A percentile compares a stretch with the other conserved stretches of the same genome.
phyloP scores from a whole-genome alignment of 1,140 invertebrate genomes.

The Papilio xuthus region DNA sequence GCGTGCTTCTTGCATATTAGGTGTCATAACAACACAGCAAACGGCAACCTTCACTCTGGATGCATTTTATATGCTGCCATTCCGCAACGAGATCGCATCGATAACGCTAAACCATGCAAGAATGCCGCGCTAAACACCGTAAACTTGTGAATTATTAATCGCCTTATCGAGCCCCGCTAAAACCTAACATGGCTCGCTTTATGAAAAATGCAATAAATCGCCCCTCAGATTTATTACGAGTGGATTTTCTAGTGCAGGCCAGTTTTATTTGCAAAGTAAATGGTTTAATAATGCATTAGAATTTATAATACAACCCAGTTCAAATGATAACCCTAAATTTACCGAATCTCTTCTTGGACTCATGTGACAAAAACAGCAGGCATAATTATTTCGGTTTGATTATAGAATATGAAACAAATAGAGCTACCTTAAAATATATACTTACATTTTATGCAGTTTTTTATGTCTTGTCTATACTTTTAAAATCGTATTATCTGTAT shows the following conservation, averaged over 20 bases:
- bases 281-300: neutral
- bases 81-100: constrained; percentile 65
- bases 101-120: constrained; percentile 74
- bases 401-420: neutral
- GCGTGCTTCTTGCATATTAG: constrained; percentile 77
- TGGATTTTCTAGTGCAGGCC: constrained; percentile 49
- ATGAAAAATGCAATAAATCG: constrained; percentile 78
- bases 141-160: constrained; percentile 81
- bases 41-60: constrained; percentile 62
- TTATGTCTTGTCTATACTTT: neutral
- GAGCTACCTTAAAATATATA: neutral
- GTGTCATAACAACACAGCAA: constrained; percentile 69
- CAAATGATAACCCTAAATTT: neutral
- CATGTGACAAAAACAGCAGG: no score
- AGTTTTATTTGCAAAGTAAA: constrained; percentile 34
- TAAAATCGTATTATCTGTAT: neutral
- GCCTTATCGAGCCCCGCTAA: constrained; percentile 64
- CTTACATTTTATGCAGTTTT: neutral
- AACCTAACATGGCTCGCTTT: constrained; percentile 64
- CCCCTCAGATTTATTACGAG: constrained; percentile 63
- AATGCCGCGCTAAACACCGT: constrained; percentile 74
- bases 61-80: constrained; percentile 70
- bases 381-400: neutral
- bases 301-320: neutral
- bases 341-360: neutral